phyloP scores from a whole-genome alignment of 2,797 vertebrate genomes.

The Ara ararauna region DNA sequence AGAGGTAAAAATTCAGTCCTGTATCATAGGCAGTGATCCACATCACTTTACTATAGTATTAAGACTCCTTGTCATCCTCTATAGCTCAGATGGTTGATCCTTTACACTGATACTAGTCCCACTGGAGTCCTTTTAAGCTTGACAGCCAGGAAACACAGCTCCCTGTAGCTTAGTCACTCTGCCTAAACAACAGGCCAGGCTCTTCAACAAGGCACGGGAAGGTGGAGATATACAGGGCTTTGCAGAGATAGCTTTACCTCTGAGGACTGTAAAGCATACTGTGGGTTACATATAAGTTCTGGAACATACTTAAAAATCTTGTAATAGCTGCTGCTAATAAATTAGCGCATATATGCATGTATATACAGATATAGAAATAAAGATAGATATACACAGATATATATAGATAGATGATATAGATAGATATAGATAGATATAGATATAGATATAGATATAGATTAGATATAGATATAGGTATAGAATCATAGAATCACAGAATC shows the following conservation, averaged over 20 bases:
- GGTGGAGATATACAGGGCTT: not conserved
- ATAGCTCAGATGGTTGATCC: not conserved
- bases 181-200: not conserved
- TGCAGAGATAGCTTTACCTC: not conserved
- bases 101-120: not conserved
- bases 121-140: not conserved
- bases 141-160: not conserved
- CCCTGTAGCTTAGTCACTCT: not conserved
- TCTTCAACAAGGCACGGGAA: not conserved
- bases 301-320: not conserved
- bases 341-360: not conserved
- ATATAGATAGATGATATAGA: no score
- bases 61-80: not conserved
- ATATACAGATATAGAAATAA: not conserved
- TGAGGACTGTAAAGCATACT: not conserved
- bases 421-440: no score
- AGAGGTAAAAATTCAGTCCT: not conserved
- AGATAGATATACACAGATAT: not conserved
- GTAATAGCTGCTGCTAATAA: not conserved
- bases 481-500: no score
- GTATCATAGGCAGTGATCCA: not conserved
- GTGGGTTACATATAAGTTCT: not conserved
- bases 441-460: not conserved
- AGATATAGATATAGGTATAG: not conserved
- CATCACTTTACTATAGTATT: not conserved